Evolutionary conservation across 1,140 invertebrate species (phyloP).

Genomic region (Cotesia vestalis): DNA sequence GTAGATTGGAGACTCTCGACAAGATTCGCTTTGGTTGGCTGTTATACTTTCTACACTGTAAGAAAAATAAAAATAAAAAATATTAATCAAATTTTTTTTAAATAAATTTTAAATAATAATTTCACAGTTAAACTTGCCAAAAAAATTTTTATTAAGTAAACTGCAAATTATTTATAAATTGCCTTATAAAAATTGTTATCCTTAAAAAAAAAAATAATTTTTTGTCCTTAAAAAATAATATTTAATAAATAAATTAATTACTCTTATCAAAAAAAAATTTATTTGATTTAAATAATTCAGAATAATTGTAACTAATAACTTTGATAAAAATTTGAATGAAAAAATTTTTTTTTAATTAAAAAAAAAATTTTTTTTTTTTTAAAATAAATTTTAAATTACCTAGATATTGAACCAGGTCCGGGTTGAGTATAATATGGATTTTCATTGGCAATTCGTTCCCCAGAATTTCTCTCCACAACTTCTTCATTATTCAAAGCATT

Average conservation of each 20-base stretch:
- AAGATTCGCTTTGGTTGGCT: slow-evolving; percentile 62
- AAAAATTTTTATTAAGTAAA: not conserved
- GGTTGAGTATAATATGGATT: slow-evolving; percentile 73
- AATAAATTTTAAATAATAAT: slow-evolving; percentile 10
- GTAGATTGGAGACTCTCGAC: slow-evolving; percentile 63
- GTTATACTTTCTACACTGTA: slow-evolving; percentile 55
- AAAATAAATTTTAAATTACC: slow-evolving; percentile 49
- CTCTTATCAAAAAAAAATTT: too few species aligned
- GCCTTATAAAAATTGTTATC: too few species aligned
- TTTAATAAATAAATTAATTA: too few species aligned
- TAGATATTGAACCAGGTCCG: slow-evolving; percentile 59
- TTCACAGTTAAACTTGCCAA: not conserved
- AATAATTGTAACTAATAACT: too few species aligned
- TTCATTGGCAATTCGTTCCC: slow-evolving; percentile 67
- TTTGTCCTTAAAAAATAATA: too few species aligned
- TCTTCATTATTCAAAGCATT: slow-evolving; percentile 78
- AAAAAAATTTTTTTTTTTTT: too few species aligned
- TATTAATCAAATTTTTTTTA: slow-evolving; percentile 7
- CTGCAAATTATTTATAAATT: too few species aligned
- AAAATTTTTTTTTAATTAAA: too few species aligned
- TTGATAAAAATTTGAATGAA: too few species aligned
- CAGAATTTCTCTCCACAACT: slow-evolving; percentile 67
- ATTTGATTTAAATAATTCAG: too few species aligned
- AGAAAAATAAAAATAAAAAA: slow-evolving; percentile 39
- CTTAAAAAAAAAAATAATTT: too few species aligned